Evolutionary conservation across 1,140 invertebrate species (phyloP), one percentile per base, ranked within the genome.

Genomic region (Aphaenogaster ashmeadi): DNA sequence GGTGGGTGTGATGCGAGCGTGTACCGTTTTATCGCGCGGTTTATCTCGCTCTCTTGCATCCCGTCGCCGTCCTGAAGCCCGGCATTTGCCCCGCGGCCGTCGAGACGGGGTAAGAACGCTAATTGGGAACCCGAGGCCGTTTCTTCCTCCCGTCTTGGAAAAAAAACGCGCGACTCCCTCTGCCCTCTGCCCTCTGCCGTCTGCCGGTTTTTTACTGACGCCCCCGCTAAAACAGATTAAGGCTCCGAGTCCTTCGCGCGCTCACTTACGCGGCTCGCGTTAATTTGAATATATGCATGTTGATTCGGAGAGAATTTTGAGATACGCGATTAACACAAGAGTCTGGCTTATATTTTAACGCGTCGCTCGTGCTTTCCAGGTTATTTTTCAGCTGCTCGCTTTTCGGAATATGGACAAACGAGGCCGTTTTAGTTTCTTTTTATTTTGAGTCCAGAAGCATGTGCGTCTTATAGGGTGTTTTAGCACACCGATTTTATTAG

Each of bases 11-110:
- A 89, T 87, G 77, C 78, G 88, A 81, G 80, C 89, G 89, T 87
- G 79, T 80, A 83, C 79, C 78, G 91, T 94, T 94, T 94, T 93
- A 94, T 94, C 92, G 93, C 92, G 91, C 89, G 91, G 93, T 94
- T 94, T 94, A 92, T 92, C 88, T 92, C 89, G 88, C 66, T 88
- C 91, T 85, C 89, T 89, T 81, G 86, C 88, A 79, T 89, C 88
- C 56, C 87, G 69, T 62, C 80, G 80, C 69, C 69, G 69, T 74
- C 86, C 62, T 87, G 78, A 89, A 90, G 89, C 80, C n/a, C 77
- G 80, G 81, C 83, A 79, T 89, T 91, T 85, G 90, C 84, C 87
- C 84, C 58, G 80, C 84, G 69, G 66, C 41, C 50, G 87, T 64
- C 54, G 78, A 81, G 78, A 71, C 64, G 54, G 88, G 85, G 91